phyloP scores from a whole-genome alignment of 2,113 vertebrate species.

The Camelus dromedarius region DNA sequence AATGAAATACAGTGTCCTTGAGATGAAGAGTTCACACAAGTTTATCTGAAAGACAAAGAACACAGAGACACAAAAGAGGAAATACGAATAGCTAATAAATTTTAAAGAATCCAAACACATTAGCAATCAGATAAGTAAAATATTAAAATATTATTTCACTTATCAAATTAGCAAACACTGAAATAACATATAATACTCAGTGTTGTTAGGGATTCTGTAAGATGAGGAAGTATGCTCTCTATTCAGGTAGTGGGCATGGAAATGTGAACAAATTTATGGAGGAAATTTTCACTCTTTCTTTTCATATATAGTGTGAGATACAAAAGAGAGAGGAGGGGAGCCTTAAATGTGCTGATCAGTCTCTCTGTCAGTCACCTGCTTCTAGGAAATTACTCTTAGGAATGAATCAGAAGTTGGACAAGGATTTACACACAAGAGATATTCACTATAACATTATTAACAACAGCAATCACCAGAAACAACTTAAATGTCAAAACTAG shows the following conservation, averaged over 20 bases:
- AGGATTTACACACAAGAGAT: slow-evolving; percentile 20
- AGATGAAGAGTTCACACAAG: background rate
- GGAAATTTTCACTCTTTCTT: background rate
- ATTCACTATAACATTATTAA: background rate
- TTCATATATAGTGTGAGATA: background rate
- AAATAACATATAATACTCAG: background rate
- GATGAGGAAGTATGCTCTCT: background rate
- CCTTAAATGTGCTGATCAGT: background rate
- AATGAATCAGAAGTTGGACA: background rate
- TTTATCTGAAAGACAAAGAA: slow-evolving; percentile 8
- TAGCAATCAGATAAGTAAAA: slow-evolving; percentile 36
- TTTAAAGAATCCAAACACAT: slow-evolving; percentile 5
- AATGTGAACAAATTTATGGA: background rate
- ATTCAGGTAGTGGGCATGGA: background rate
- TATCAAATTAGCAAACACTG: slow-evolving; percentile 4
- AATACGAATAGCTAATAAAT: background rate
- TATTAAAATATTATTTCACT: background rate
- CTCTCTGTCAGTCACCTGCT: background rate
- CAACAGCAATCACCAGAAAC: background rate
- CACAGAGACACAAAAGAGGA: background rate
- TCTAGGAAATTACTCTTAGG: background rate
- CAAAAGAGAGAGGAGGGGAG: background rate
- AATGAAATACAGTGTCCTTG: background rate
- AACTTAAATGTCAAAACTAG: slow-evolving; percentile 17
- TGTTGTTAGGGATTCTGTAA: background rate